These are phyloP conservation scores for Patagioenas fasciata DNA, from an alignment of 2,113 vertebrate species.

Conservation along the genomic window DNA sequence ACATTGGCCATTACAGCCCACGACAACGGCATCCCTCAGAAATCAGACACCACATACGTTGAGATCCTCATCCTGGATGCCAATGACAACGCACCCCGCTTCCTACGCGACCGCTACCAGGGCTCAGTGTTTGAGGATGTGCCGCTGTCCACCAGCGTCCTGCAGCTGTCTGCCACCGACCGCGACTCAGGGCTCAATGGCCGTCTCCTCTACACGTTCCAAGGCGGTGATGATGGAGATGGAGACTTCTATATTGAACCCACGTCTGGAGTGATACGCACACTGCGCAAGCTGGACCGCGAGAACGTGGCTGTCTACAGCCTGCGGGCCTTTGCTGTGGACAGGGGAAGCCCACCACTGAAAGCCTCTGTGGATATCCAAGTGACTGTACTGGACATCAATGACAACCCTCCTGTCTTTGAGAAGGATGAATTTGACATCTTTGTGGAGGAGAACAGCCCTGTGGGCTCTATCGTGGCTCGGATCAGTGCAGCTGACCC, in stretches of 20 bases:
- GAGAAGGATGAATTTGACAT: slow-evolving; percentile 91
- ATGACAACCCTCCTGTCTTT: slow-evolving; percentile 95
- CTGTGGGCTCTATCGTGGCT: slow-evolving; percentile 89
- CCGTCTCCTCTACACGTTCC: slow-evolving; percentile 89
- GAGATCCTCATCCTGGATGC: slow-evolving; percentile 92
- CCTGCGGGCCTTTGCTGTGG: slow-evolving; percentile 88
- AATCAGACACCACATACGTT: slow-evolving; percentile 91
- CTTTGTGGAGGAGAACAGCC: slow-evolving; percentile 90
- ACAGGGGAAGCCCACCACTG: slow-evolving; percentile 84
- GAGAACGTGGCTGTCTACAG: slow-evolving; percentile 91
- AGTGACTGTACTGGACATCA: slow-evolving; percentile 90
- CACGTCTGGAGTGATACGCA: slow-evolving; percentile 93
- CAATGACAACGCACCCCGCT: slow-evolving; percentile 90
- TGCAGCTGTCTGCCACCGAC: slow-evolving; percentile 93
- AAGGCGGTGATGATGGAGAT: slow-evolving; percentile 90
- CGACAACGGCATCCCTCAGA: slow-evolving; percentile 95
- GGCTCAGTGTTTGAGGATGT: slow-evolving; percentile 91
- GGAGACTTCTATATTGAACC: slow-evolving; percentile 92
- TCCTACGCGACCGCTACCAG: slow-evolving; percentile 88
- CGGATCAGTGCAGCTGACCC: slow-evolving; percentile 87
- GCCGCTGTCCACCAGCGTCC: slow-evolving; percentile 85
- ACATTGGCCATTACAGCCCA: slow-evolving; percentile 90
- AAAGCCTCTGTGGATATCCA: slow-evolving; percentile 88
- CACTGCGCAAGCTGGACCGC: slow-evolving; percentile 87
- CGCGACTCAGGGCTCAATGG: slow-evolving; percentile 89